A percentile compares a stretch with the other conserved stretches of the same genome.
Conservation (phyloP, 2,113 vertebrate species). For the Tachycineta bicolor region DNA sequence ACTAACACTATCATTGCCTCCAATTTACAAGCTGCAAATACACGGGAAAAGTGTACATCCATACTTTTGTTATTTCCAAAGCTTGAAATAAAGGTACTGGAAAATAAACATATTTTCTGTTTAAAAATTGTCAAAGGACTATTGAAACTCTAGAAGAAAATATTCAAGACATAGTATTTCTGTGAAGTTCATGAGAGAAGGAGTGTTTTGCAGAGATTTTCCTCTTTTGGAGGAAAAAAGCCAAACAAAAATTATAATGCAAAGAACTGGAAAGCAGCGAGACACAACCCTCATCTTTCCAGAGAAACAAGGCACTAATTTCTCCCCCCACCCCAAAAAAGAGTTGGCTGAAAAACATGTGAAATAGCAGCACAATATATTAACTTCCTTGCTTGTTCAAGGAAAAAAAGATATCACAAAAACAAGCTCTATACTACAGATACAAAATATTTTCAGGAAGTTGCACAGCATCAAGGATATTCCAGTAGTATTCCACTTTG, state of each 20-base stretch:
- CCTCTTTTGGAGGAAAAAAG: not conserved
- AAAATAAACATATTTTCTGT: not conserved
- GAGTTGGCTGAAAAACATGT: not conserved
- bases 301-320: not conserved
- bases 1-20: not conserved
- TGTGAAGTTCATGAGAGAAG: not conserved
- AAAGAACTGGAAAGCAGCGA: not conserved
- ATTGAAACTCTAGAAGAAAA: not conserved
- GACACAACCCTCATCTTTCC: not conserved
- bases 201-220: not conserved
- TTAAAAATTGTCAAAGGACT: not conserved
- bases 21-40: not conserved
- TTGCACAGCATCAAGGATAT: not conserved
- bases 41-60: not conserved
- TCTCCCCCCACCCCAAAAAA: accelerated
- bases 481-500: not conserved
- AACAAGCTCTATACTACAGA: not conserved
- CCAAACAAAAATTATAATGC: not conserved
- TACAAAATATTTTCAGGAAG: not conserved
- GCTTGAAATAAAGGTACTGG: not conserved
- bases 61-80: not conserved
- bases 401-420: not conserved
- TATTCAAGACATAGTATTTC: not conserved
- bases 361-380: not conserved
- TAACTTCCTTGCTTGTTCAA: not conserved